These are phyloP conservation scores for Xylocampa areola DNA, from an alignment of 2,888 invertebrate species.

Conservation along the genomic window DNA sequence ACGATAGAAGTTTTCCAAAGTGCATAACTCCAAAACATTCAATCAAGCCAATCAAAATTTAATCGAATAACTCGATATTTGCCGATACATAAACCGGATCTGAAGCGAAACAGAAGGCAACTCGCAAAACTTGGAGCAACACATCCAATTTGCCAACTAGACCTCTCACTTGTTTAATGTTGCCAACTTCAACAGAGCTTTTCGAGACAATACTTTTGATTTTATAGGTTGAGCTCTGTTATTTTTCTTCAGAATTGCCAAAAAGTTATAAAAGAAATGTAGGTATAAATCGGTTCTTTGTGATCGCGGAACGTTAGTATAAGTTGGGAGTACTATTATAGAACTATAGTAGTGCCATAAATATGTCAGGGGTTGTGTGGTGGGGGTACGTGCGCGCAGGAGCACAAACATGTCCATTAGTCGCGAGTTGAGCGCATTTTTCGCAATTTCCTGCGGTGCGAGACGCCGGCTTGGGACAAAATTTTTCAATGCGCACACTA, in stretches of 20 bases:
- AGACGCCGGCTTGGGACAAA: slow-evolving; percentile 48
- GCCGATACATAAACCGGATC: slow-evolving; percentile 37
- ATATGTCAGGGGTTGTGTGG: slow-evolving; percentile 44
- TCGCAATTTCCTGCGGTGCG: slow-evolving; percentile 68
- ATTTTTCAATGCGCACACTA: slow-evolving; percentile 68
- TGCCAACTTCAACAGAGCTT: slow-evolving; percentile 35
- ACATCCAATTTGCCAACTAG: slow-evolving; percentile 64
- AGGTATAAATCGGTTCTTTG: slow-evolving; percentile 5
- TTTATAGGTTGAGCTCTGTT: slow-evolving; percentile 19
- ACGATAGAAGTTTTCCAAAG: slow-evolving; percentile 2
- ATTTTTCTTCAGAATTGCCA: slow-evolving; percentile 7
- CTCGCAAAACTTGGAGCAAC: slow-evolving; percentile 38
- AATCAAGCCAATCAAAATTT: slow-evolving; percentile 37
- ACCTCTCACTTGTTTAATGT: slow-evolving; percentile 49
- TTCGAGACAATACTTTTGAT: slow-evolving; percentile 31
- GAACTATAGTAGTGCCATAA: slow-evolving; percentile 26
- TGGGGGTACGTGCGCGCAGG: slow-evolving; percentile 19
- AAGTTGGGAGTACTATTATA: slow-evolving; percentile 21
- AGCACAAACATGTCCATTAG: slow-evolving; percentile 68
- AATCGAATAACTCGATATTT: slow-evolving; percentile 43
- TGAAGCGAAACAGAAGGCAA: slow-evolving; percentile 45
- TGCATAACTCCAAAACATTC: slow-evolving; percentile 22
- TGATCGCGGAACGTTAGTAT: slow-evolving; percentile 5
- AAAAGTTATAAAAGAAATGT: slow-evolving; percentile 7
- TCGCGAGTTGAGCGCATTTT: slow-evolving; percentile 67